Base-by-base conservation (phyloP, 2,113 vertebrate species). In the Xenopus borealis region DNA sequence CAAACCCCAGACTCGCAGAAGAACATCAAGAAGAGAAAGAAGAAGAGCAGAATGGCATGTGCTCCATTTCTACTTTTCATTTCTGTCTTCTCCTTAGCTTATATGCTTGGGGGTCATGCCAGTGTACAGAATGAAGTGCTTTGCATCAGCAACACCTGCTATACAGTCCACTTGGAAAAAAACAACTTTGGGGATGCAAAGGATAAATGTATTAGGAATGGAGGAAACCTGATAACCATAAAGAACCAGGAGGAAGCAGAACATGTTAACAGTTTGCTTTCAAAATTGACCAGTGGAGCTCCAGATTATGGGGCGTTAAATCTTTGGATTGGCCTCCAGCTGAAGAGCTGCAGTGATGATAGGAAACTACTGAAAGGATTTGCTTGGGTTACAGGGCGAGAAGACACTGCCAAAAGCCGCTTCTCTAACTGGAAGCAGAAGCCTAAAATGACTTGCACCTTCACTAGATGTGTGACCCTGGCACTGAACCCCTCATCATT, bases 291-390 rank as follows among this genome's bases (percentile, higher is more conserved):
- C 45, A 19, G 13, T 7, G 19, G 0, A 17, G 16, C 63, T 45
- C 0, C 0, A 1, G 20, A 0, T 47, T 19, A 7, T 1, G 7
- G 3, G 13, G 5, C n/a, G 14, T 46, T 70, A 44, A 83, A 72
- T 9, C 86, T 91, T 17, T 93, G 91, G 91, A 85, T 93, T 0
- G 91, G 91, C 18, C 85, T 93, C 5, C 83, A 84, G 19, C 57
- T 86, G 3, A 84, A 85, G 14, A 86, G 78, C 17, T 89, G 89
- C 40, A 30, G 67, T 23, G 19, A 82, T 3, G 1, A 63, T 1
- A 68, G 52, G n/a, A 53, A 80, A n/a, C 79, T 72, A 0, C 78
- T 93, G 70, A 81, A 72, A 64, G 91, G 91, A 45, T 93, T 92
- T 78, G 7, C 72, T 27, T 93, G 91, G 91, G 77, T 71, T 7